Evolutionary conservation across 2,888 invertebrate genomes (phyloP).

Genomic region (Thumatha senex): DNA sequence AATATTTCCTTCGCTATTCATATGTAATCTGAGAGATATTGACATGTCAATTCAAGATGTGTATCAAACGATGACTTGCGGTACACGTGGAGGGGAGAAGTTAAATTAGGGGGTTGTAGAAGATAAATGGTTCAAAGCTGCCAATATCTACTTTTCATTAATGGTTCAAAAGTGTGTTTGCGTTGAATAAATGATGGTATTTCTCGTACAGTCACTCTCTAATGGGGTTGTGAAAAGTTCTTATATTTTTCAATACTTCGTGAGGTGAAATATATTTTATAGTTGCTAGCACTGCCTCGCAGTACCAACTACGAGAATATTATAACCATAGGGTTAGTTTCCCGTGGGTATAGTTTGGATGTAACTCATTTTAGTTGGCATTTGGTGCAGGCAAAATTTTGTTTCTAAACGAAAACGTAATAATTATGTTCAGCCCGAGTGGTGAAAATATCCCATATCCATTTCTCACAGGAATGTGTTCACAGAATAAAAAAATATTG

Average conservation of each 20-base stretch:
- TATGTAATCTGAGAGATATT: conserved; percentile 47
- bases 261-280: conserved; percentile 16
- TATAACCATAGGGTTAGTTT: neutral
- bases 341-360: neutral
- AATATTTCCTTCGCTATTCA: conserved; percentile 28
- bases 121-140: conserved; percentile 71
- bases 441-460: too few species aligned
- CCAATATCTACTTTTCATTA: conserved; percentile 74
- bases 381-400: neutral
- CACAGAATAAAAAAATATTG: too few species aligned
- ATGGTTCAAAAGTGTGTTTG: conserved; percentile 65
- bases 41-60: conserved; percentile 66
- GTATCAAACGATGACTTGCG: conserved; percentile 64
- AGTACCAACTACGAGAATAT: neutral
- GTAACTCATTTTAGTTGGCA: neutral
- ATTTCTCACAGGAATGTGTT: too few species aligned
- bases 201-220: conserved; percentile 48
- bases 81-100: conserved; percentile 48
- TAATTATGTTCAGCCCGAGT: too few species aligned
- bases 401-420: too few species aligned
- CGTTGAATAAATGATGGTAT: conserved; percentile 53
- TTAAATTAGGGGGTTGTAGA: conserved; percentile 65
- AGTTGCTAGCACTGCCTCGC: neutral
- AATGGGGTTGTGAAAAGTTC: conserved; percentile 44
- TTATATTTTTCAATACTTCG: conserved; percentile 27